Conservation (phyloP, 2,797 vertebrate genomes). For the Tamandua tetradactyla region DNA sequence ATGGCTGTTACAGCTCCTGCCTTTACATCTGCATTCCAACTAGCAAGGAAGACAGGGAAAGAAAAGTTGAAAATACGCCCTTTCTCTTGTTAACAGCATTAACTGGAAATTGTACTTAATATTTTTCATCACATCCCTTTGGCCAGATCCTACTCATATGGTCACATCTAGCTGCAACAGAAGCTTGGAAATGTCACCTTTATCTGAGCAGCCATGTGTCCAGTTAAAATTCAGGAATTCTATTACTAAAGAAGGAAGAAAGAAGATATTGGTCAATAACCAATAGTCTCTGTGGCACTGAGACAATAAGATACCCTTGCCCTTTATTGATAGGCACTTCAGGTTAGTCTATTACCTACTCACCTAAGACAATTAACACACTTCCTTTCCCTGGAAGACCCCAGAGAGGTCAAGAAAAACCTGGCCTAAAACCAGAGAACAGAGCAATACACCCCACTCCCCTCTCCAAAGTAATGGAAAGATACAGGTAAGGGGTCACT, state of each 20-base stretch:
- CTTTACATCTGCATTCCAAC: background rate
- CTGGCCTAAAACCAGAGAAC: background rate
- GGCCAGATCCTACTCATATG: background rate
- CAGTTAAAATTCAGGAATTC: background rate
- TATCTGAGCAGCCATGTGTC: background rate
- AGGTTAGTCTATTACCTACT: background rate
- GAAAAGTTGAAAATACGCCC: background rate
- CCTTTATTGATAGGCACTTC: background rate
- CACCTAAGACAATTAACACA: background rate
- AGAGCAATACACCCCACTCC: background rate
- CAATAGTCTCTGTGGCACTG: background rate
- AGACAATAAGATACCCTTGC: background rate
- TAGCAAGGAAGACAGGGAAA: background rate
- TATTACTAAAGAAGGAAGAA: background rate
- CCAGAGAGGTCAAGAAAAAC: background rate
- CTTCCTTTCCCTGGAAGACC: background rate
- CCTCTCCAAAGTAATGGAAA: background rate
- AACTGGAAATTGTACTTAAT: background rate
- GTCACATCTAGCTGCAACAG: background rate
- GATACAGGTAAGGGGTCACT: background rate
- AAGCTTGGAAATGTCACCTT: background rate
- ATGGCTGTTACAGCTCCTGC: too few relatives aligned
- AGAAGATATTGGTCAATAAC: background rate
- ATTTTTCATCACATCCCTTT: background rate
- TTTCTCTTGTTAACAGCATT: background rate